phyloP scores from a whole-genome alignment of 2,888 invertebrate genomes.

The Yponomeuta cagnagella region DNA sequence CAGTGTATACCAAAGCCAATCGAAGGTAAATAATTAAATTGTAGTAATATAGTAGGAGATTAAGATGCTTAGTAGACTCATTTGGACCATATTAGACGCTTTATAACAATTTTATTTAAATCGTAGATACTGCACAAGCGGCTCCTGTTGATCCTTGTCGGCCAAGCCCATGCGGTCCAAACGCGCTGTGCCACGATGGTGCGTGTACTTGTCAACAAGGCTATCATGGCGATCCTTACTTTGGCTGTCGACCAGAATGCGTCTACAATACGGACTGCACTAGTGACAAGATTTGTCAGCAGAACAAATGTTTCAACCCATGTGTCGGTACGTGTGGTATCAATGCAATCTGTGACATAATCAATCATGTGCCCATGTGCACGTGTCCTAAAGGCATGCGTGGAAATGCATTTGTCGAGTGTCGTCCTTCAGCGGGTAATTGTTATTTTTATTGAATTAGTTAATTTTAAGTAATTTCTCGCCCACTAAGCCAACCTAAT shows the following conservation, averaged over 20 bases:
- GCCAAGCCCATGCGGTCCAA: slow-evolving; percentile 80
- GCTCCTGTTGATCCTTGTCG: slow-evolving; percentile 69
- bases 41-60: too few relatives aligned
- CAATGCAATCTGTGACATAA: slow-evolving; percentile 82
- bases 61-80: neutral
- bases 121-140: slow-evolving; percentile 35
- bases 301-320: slow-evolving; percentile 82
- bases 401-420: slow-evolving; percentile 81
- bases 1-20: slow-evolving; percentile 75
- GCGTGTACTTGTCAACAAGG: slow-evolving; percentile 77
- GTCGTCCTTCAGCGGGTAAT: slow-evolving; percentile 70
- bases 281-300: slow-evolving; percentile 78
- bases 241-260: slow-evolving; percentile 83
- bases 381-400: slow-evolving; percentile 79
- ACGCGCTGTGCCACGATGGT: slow-evolving; percentile 74
- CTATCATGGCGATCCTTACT: slow-evolving; percentile 80
- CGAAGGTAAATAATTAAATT: slow-evolving; percentile 44
- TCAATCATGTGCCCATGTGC: slow-evolving; percentile 83
- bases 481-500: neutral
- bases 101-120: slow-evolving; percentile 20
- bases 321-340: slow-evolving; percentile 83
- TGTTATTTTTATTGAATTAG: slow-evolving; percentile 7
- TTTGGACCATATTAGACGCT: neutral
- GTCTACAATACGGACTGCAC: slow-evolving; percentile 81
- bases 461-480: neutral